Evolutionary conservation across 2,113 vertebrate genomes (phyloP).

Genomic region (Picathartes gymnocephalus): DNA sequence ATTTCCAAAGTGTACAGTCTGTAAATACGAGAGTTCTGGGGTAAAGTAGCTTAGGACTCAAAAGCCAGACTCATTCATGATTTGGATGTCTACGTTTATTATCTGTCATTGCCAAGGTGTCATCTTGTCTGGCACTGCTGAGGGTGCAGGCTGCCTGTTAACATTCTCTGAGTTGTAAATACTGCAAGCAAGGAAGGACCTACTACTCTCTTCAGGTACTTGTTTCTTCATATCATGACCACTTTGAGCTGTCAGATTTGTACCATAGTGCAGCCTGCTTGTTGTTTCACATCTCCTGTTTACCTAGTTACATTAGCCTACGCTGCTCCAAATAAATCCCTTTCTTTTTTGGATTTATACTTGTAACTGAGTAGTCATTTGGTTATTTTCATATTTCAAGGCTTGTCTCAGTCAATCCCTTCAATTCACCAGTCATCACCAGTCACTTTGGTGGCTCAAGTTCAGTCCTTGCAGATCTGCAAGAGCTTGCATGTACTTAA

Average conservation of each 20-base stretch:
- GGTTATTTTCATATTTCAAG: background rate
- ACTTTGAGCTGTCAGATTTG: background rate
- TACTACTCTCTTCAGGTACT: background rate
- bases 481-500: background rate
- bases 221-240: background rate
- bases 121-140: background rate
- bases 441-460: slow-evolving; percentile 1
- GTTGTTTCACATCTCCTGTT: background rate
- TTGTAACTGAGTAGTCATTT: slow-evolving; percentile 1
- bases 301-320: background rate
- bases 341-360: background rate
- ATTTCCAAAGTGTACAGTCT: background rate
- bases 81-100: background rate
- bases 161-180: background rate
- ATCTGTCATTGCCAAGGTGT: accelerated
- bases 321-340: background rate
- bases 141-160: background rate
- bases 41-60: background rate
- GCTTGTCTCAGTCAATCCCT: slow-evolving; percentile 23
- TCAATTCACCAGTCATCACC: background rate
- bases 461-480: slow-evolving; percentile 8
- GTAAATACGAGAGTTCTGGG: background rate
- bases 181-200: background rate
- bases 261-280: background rate
- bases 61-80: background rate